Base-by-base conservation (phyloP, 2,888 invertebrate species). In the Ichneumoninae sp. region DNA sequence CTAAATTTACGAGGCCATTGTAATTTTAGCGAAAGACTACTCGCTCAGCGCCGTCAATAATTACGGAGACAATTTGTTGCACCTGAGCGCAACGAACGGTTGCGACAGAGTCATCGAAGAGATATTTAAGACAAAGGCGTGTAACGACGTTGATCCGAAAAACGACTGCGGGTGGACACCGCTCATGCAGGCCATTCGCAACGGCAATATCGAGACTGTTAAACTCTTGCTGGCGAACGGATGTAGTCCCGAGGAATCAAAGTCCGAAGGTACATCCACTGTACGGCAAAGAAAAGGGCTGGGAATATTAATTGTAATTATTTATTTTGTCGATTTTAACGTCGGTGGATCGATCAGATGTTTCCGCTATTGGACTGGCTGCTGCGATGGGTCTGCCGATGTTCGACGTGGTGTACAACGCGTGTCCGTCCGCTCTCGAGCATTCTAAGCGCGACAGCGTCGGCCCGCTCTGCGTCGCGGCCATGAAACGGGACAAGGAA, bases 101-200 rank as follows among this genome's bases (percentile, higher is more conserved):
- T 93, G 91, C 33, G 65, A 85, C 3, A 74, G 83, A 22, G 87
- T 92, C 33, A 81, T 89, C 26, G 89, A 87, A 68, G 87, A 88
- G 77, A 90, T 93, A 84, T 86, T 93, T 65, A 65, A 84, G 54
- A 85, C 87, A 6, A 88, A 91, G 52, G 80, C 83, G 6, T 33
- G 13, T 36, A 30, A 68, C 13, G 65, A 88, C 33, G 75, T 92
- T 8, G 88, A 93, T 65, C 86, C 86, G 16, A 93, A 91, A 87
- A 93, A 92, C 85, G 89, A 91, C 85, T 93, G 92, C 83, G 93
- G 93, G 6, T 93, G 93, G 93, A 92, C 93, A 6, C 92, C 93
- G 5, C 83, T 93, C 26, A 93, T 93, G 93, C 90, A 92, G 65
- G 93, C 93, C 2, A 84, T 93, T 81, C 90, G 93, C 44, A 92